Percentiles rank a stretch among this genome's conserved stretches.
Conservation (phyloP, 2,888 invertebrate species). For the Ceriagrion tenellum region DNA sequence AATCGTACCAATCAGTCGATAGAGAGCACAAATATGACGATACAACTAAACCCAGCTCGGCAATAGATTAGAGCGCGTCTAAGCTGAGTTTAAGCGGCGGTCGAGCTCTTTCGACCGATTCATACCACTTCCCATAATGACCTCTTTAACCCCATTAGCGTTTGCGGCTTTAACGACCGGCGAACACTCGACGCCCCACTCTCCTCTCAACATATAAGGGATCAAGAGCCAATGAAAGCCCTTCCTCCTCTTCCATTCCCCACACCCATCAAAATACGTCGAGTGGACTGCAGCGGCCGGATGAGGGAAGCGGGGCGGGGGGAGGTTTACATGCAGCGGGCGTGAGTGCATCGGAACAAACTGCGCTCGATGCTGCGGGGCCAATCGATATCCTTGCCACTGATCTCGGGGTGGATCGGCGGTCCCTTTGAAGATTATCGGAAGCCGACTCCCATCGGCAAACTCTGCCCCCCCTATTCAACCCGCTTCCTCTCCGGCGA, state of each 20-base stretch:
- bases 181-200: background rate
- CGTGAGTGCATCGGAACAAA: background rate
- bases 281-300: background rate
- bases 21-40: too few relatives aligned
- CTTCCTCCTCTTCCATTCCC: background rate
- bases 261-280: background rate
- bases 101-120: background rate
- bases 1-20: too few relatives aligned
- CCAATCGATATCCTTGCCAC: background rate
- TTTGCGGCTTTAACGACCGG: background rate
- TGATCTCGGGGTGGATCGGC: background rate
- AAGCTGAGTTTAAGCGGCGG: background rate
- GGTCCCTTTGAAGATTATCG: background rate
- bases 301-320: background rate
- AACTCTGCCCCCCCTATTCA: background rate
- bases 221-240: background rate
- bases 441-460: background rate
- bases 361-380: background rate
- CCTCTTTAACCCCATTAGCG: constrained; percentile 6
- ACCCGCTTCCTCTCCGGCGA: background rate
- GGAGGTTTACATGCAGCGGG: background rate
- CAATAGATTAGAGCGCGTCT: too few relatives aligned
- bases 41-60: too few relatives aligned
- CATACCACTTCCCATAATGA: background rate
- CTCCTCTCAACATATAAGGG: background rate